phyloP scores from a whole-genome alignment of 2,888 invertebrate species.

The Drosophila bunnanda region DNA sequence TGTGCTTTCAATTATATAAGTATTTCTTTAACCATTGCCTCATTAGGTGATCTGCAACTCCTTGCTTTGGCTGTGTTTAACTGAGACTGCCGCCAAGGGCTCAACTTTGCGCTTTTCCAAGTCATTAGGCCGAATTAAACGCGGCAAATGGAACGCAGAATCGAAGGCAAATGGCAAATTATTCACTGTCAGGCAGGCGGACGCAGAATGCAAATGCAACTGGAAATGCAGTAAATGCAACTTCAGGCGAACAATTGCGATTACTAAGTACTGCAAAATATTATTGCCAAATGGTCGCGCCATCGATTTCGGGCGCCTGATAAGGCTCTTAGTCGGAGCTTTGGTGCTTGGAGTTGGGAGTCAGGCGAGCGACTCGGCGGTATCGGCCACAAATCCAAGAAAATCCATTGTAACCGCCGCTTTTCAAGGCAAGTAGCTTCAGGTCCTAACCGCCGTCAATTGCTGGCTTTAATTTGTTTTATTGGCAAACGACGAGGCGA shows the following conservation, averaged over 20 bases:
- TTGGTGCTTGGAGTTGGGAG: conserved; percentile 11
- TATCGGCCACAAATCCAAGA: conserved; percentile 8
- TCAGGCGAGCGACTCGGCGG: conserved; percentile 23
- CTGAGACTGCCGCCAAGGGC: conserved; percentile 53
- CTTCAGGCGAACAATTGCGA: conserved; percentile 36
- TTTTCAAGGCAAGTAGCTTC: conserved; percentile 77
- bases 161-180: conserved; percentile 76
- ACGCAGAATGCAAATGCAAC: conserved; percentile 49
- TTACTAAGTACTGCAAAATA: conserved; percentile 57
- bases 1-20: not conserved
- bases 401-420: conserved; percentile 31
- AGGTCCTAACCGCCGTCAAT: conserved; percentile 79
- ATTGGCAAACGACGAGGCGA: conserved; percentile 59
- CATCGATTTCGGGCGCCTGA: conserved; percentile 45
- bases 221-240: conserved; percentile 28
- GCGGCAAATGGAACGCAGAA: conserved; percentile 48
- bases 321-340: conserved; percentile 35
- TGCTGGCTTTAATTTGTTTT: conserved; percentile 78
- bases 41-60: conserved; percentile 21
- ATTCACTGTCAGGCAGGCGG: conserved; percentile 75
- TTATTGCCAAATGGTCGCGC: conserved; percentile 71
- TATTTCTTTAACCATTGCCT: conserved; percentile 9
- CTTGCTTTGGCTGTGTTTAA: conserved; percentile 1
- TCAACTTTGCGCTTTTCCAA: conserved; percentile 67
- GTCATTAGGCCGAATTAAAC: conserved; percentile 71